These are phyloP conservation scores for Cryptocheilus praepositus DNA, from an alignment of 2,888 invertebrate genomes.

Conservation along the genomic window DNA sequence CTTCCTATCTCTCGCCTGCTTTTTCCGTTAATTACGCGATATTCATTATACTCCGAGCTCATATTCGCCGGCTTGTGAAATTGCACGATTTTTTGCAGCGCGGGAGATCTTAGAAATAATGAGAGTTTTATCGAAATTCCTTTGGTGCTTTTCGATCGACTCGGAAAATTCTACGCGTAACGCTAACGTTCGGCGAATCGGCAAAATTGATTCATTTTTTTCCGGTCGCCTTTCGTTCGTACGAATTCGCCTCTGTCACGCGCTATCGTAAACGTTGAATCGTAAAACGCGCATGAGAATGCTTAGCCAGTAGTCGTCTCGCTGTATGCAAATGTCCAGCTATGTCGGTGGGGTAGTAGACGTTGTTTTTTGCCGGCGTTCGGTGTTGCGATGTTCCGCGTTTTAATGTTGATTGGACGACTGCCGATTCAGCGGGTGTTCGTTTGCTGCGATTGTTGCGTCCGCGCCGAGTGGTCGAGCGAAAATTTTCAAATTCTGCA, in stretches of 20 bases:
- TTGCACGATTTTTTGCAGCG: too few relatives aligned
- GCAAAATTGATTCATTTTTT: not conserved
- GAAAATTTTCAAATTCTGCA: conserved; percentile 48
- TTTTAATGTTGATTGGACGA: conserved; percentile 74
- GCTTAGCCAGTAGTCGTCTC: conserved; percentile 19
- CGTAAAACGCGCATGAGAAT: conserved; percentile 12
- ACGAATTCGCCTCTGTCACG: not conserved
- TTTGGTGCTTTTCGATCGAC: not conserved
- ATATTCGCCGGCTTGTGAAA: too few relatives aligned
- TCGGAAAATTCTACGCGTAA: not conserved
- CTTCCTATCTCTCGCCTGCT: too few relatives aligned
- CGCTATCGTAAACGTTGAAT: not conserved
- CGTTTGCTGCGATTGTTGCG: conserved; percentile 67
- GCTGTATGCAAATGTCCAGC: conserved; percentile 29
- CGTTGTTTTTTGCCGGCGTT: conserved; percentile 60
- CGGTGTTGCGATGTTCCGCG: conserved; percentile 65
- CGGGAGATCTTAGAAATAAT: too few relatives aligned
- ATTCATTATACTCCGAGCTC: too few relatives aligned
- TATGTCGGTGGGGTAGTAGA: conserved; percentile 31
- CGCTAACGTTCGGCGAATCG: conserved; percentile 1
- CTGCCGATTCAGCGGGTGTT: conserved; percentile 72
- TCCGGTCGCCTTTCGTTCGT: not conserved
- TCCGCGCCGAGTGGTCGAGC: conserved; percentile 8
- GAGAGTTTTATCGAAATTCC: too few relatives aligned
- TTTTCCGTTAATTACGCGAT: too few relatives aligned